These are phyloP conservation scores for Monoplex corrugatus DNA, from an alignment of 2,888 invertebrate species.

Conservation along the genomic window DNA sequence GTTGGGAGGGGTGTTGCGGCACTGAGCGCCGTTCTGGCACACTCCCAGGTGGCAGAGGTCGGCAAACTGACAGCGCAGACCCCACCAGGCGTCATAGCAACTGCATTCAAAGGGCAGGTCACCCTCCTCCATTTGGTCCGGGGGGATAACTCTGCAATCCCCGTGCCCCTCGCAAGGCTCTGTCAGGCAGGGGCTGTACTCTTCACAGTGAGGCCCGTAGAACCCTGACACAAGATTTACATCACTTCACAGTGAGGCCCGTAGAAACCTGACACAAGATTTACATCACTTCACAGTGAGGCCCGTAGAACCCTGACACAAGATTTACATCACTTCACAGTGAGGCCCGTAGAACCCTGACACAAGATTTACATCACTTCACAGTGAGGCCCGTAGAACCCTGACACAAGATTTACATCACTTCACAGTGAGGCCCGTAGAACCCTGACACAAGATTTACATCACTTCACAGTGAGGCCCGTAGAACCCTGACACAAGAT, in stretches of 20 bases:
- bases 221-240: slow-evolving; percentile 61
- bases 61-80: slow-evolving; percentile 68
- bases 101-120: slow-evolving; percentile 63
- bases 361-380: no score
- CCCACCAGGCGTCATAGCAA: slow-evolving; percentile 71
- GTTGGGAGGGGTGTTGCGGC: slow-evolving; percentile 60
- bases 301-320: slow-evolving; percentile 63
- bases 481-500: slow-evolving; percentile 61
- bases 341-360: slow-evolving; percentile 63
- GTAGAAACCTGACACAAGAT: slow-evolving; percentile 61
- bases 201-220: slow-evolving; percentile 64
- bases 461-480: slow-evolving; percentile 64
- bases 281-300: slow-evolving; percentile 61
- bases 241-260: slow-evolving; percentile 63
- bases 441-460: slow-evolving; percentile 60
- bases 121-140: not conserved
- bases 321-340: slow-evolving; percentile 65
- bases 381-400: slow-evolving; percentile 64
- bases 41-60: slow-evolving; percentile 68
- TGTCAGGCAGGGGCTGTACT: slow-evolving; percentile 61
- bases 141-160: slow-evolving; percentile 14
- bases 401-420: no score
- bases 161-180: slow-evolving; percentile 51
- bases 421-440: slow-evolving; percentile 64
- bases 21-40: slow-evolving; percentile 71